These are phyloP conservation scores for Nemotelus nigrinus DNA, from an alignment of 2,888 invertebrate genomes.

Conservation along the genomic window DNA sequence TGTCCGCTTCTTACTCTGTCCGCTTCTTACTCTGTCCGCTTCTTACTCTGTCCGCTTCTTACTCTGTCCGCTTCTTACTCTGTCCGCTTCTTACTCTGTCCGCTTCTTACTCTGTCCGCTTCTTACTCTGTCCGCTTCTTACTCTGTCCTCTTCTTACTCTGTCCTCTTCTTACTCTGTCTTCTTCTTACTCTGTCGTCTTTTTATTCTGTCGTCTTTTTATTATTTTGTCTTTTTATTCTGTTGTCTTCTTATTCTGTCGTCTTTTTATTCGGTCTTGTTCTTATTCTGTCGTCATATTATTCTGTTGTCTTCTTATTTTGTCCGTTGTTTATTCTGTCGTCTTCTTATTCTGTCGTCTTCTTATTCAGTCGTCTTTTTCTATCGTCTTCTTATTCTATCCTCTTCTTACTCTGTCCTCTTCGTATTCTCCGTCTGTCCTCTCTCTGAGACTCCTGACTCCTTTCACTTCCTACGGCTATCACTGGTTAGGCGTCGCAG, in stretches of 20 bases:
- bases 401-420: background rate
- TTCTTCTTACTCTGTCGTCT: background rate
- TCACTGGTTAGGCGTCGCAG: too few relatives aligned
- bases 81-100: background rate
- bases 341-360: background rate
- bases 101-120: background rate
- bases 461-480: too few relatives aligned
- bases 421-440: too few relatives aligned
- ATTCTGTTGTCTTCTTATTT: too few relatives aligned
- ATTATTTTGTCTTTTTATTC: background rate
- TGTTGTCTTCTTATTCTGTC: background rate
- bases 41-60: background rate
- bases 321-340: too few relatives aligned
- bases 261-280: background rate
- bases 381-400: background rate
- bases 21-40: background rate
- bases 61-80: background rate
- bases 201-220: background rate
- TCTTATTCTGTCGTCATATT: background rate
- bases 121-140: background rate
- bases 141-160: background rate
- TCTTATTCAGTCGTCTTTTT: background rate
- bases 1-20: background rate
- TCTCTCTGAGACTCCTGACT: too few relatives aligned
- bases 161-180: background rate